Percentiles rank a stretch among this genome's conserved stretches.
Conservation (phyloP, 92 coral and sea anemone genomes). For the Plumapathes pennacea region DNA sequence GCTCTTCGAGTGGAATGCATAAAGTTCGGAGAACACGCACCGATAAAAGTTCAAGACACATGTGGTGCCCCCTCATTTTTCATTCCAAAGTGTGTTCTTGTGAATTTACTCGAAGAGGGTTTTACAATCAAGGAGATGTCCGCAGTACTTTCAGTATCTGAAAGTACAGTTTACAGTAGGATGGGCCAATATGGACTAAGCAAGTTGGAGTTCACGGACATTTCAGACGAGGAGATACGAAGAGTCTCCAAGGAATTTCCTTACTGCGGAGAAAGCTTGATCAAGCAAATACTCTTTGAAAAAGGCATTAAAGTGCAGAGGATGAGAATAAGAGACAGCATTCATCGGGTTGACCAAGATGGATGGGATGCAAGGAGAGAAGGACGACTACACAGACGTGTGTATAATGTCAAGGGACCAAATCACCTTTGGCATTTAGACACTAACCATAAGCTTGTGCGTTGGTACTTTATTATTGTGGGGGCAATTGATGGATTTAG, state of each 20-base stretch:
- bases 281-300: slow-evolving; percentile 26
- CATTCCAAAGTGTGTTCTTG: slow-evolving; percentile 46
- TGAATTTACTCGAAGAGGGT: slow-evolving; percentile 39
- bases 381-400: slow-evolving; percentile 30
- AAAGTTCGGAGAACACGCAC: slow-evolving; percentile 13
- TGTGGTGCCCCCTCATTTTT: slow-evolving; percentile 52
- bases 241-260: slow-evolving; percentile 48
- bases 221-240: slow-evolving; percentile 55
- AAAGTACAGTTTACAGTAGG: slow-evolving; percentile 55
- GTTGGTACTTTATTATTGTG: slow-evolving; percentile 36
- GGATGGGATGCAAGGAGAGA: slow-evolving; percentile 38
- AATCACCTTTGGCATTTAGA: slow-evolving; percentile 45
- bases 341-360: slow-evolving; percentile 60
- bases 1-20: slow-evolving; percentile 51
- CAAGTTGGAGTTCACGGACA: slow-evolving; percentile 40
- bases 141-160: slow-evolving; percentile 35
- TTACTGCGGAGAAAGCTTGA: slow-evolving; percentile 60
- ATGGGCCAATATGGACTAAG: slow-evolving; percentile 49
- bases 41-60: slow-evolving; percentile 2
- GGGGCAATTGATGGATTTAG: slow-evolving; percentile 47
- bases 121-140: slow-evolving; percentile 42
- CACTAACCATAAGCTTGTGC: slow-evolving; percentile 45
- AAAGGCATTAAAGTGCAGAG: slow-evolving; percentile 57
- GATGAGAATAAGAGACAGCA: slow-evolving; percentile 64
- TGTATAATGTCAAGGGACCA: slow-evolving; percentile 50